Conservation (phyloP, 2,797 vertebrate genomes). For the Cryptoprocta ferox region DNA sequence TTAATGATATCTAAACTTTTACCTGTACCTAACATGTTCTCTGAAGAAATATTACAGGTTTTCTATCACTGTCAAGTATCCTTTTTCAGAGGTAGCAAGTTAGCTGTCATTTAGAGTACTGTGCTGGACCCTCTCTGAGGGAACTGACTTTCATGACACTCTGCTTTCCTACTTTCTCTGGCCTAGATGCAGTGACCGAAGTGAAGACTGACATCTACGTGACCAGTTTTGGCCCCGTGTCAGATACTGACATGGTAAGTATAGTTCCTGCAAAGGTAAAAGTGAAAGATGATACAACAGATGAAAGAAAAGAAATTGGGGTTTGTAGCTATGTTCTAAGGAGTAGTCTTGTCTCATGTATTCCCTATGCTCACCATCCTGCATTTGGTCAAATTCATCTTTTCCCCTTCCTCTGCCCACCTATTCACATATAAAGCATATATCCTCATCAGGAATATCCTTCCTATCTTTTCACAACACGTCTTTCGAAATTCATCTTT, state of each 20-base stretch:
- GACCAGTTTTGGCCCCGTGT: slow-evolving; percentile 98
- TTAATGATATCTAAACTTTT: background rate
- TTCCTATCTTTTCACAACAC: background rate
- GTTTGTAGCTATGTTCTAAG: background rate
- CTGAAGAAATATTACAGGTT: slow-evolving; percentile 24
- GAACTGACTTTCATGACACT: slow-evolving; percentile 68
- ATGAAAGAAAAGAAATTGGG: background rate
- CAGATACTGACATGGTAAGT: slow-evolving; percentile 99
- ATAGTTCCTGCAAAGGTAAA: background rate
- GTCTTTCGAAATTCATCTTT: background rate
- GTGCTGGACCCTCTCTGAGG: background rate
- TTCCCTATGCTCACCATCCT: background rate
- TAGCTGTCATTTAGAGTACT: background rate
- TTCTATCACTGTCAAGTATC: background rate
- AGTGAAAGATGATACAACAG: background rate
- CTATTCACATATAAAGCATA: background rate
- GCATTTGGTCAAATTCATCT: background rate
- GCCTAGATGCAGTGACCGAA: slow-evolving; percentile 96
- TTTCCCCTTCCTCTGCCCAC: background rate
- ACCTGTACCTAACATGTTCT: background rate
- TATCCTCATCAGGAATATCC: background rate
- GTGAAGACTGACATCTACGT: slow-evolving; percentile 99
- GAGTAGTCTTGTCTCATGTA: background rate
- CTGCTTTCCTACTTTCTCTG: slow-evolving; percentile 53
- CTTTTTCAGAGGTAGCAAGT: background rate